Percentiles rank a stretch among this genome's conserved stretches.
Evolutionary conservation across 2,888 invertebrate genomes (phyloP).

Genomic region (Heliconius hortense): DNA sequence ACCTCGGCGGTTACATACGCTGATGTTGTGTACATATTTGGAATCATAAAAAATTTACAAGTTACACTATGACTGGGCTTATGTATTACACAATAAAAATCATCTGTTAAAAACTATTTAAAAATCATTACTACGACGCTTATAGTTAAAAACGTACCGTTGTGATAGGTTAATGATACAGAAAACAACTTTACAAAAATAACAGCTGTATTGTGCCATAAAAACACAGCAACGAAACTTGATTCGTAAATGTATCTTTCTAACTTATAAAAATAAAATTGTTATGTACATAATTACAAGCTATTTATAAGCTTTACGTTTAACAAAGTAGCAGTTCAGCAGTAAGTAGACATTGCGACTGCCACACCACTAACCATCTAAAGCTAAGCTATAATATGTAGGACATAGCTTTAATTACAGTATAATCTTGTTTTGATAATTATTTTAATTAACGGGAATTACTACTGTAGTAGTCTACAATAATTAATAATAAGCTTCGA

Average conservation of each 20-base stretch:
- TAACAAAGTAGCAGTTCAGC: constrained; percentile 15
- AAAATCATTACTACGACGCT: constrained; percentile 1
- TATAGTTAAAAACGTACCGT: constrained; percentile 8
- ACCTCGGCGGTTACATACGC: constrained; percentile 24
- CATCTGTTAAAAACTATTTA: constrained; percentile 15
- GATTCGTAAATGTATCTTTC: constrained; percentile 22
- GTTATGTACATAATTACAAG: constrained; percentile 37
- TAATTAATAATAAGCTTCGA: background rate
- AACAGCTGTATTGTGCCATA: constrained; percentile 26
- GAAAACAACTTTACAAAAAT: constrained; percentile 20
- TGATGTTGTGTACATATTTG: constrained; percentile 6
- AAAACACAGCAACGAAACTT: constrained; percentile 6
- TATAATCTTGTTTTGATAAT: constrained; percentile 1
- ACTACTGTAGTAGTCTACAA: background rate
- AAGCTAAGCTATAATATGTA: constrained; percentile 26
- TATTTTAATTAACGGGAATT: background rate
- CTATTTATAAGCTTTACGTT: constrained; percentile 28
- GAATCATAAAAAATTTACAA: constrained; percentile 20
- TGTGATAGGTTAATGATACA: background rate
- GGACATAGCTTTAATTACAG: constrained; percentile 18
- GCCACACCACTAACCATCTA: constrained; percentile 23
- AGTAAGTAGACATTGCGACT: constrained; percentile 16
- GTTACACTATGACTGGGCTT: constrained; percentile 30
- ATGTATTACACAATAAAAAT: constrained; percentile 24
- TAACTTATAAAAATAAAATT: constrained; percentile 33